Evolutionary conservation across 2,888 invertebrate genomes (phyloP).

Genomic region (Bombylius major): DNA sequence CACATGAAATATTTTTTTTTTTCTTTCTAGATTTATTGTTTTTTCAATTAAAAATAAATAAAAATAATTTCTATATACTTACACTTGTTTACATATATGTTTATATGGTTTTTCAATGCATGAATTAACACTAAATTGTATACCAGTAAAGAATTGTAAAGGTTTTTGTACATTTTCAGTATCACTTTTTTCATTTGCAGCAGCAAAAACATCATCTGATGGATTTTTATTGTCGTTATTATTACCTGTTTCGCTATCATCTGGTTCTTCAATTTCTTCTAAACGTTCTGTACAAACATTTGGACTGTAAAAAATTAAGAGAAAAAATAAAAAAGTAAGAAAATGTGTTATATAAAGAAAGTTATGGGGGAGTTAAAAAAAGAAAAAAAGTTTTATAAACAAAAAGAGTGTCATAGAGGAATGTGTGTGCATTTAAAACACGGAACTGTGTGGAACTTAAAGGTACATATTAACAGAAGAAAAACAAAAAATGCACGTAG

Average conservation of each 20-base stretch:
- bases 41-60: too few relatives aligned
- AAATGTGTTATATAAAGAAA: background rate
- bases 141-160: constrained; percentile 25
- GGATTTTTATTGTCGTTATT: too few relatives aligned
- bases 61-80: constrained; percentile 18
- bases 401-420: background rate
- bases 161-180: constrained; percentile 2
- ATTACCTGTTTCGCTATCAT: constrained; percentile 10
- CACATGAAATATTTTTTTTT: too few relatives aligned
- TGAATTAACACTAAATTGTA: constrained; percentile 35
- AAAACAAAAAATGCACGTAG: too few relatives aligned
- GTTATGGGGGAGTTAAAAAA: background rate
- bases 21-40: too few relatives aligned
- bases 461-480: too few relatives aligned
- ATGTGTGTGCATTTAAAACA: too few relatives aligned
- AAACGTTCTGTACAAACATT: constrained; percentile 51
- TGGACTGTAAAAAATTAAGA: constrained; percentile 34
- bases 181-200: constrained; percentile 17
- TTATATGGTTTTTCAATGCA: constrained; percentile 35
- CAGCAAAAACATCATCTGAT: too few relatives aligned
- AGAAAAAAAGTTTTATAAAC: background rate
- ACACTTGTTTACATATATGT: constrained; percentile 35
- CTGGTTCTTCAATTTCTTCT: constrained; percentile 29
- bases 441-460: too few relatives aligned
- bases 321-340: background rate